These are phyloP conservation scores for Calyptommatus sinebrachiatus DNA, from an alignment of 2,113 vertebrate genomes.

Conservation along the genomic window DNA sequence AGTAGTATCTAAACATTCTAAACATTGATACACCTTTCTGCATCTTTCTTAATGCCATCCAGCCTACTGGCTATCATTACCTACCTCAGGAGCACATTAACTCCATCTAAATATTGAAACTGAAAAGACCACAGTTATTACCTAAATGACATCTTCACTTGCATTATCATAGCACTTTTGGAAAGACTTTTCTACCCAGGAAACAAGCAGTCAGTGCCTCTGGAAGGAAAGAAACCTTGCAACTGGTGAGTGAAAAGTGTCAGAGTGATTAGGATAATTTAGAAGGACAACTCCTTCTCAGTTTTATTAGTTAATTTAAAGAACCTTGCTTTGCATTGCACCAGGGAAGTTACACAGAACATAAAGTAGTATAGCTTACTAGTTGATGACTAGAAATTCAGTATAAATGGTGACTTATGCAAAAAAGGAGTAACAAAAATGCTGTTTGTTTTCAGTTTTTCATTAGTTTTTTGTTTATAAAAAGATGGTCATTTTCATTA, in stretches of 20 bases:
- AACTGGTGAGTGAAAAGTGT: background rate
- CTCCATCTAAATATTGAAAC: background rate
- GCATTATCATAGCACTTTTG: background rate
- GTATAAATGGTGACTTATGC: background rate
- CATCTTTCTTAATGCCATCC: too few species aligned
- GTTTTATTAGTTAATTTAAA: constrained; percentile 5
- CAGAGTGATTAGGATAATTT: background rate
- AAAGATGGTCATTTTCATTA: background rate
- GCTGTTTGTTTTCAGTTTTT: background rate
- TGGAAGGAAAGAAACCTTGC: background rate
- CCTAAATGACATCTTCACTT: background rate
- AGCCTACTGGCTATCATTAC: too few species aligned
- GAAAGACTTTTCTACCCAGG: background rate
- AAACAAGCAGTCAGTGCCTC: background rate
- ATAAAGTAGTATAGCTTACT: background rate
- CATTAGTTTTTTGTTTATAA: background rate
- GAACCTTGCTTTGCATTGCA: background rate
- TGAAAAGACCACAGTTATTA: background rate
- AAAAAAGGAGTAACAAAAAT: background rate
- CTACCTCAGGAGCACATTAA: background rate
- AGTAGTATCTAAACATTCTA: too few species aligned
- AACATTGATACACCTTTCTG: too few species aligned
- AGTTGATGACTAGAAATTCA: background rate
- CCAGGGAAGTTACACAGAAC: background rate
- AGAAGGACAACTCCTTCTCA: background rate